phyloP scores from a whole-genome alignment of 2,888 invertebrate genomes.

The Parnassius smintheus region DNA sequence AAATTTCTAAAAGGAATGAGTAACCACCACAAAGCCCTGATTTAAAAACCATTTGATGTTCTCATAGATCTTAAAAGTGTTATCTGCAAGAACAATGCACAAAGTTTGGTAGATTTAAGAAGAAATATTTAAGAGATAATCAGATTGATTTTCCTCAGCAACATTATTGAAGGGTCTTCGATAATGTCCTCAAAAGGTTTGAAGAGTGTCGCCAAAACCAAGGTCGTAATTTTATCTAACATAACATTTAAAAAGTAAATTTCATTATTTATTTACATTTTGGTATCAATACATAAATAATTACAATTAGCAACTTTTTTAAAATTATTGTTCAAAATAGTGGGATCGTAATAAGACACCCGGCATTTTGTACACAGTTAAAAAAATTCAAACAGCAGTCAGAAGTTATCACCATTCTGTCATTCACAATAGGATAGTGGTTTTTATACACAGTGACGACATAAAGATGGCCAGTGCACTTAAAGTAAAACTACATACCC shows the following conservation, averaged over 20 bases:
- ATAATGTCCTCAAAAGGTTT: not conserved
- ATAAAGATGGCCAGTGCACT: no score
- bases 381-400: no score
- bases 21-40: no score
- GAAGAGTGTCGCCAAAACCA: conserved; percentile 1
- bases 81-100: not conserved
- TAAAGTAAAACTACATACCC: not conserved
- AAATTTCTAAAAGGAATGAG: no score
- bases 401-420: no score
- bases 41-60: no score
- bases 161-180: not conserved
- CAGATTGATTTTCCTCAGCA: not conserved
- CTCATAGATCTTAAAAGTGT: no score
- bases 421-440: no score
- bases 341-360: no score
- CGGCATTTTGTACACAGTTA: no score
- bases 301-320: not conserved
- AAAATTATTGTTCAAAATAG: not conserved
- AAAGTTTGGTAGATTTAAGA: not conserved
- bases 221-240: not conserved
- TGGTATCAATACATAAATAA: not conserved
- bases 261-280: not conserved
- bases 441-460: no score
- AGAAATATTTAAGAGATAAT: not conserved
- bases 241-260: not conserved